Evolutionary conservation across 2,888 invertebrate genomes (phyloP).

Genomic region (Erannis defoliaria): DNA sequence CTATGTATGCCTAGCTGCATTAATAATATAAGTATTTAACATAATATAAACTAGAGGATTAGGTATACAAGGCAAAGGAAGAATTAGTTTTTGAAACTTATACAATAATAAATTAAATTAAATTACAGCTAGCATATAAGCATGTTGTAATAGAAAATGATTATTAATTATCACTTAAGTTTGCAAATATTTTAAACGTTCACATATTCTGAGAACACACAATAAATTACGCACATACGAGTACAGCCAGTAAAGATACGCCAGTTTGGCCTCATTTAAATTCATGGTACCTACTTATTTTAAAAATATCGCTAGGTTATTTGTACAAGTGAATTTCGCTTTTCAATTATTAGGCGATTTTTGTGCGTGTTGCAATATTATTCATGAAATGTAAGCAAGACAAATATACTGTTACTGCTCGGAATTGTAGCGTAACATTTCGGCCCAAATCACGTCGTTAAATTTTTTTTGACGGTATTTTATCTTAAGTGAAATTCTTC

Average conservation of each 20-base stretch:
- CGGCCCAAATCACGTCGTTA: background rate
- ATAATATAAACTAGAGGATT: too few relatives aligned
- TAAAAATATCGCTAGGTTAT: background rate
- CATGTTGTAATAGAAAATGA: too few relatives aligned
- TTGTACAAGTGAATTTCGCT: conserved; percentile 10
- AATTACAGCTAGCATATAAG: too few relatives aligned
- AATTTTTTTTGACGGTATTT: background rate
- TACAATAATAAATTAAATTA: too few relatives aligned
- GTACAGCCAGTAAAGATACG: too few relatives aligned
- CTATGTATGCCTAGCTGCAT: too few relatives aligned
- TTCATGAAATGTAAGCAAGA: conserved; percentile 1
- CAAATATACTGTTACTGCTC: background rate
- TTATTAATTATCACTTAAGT: background rate
- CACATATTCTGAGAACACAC: background rate
- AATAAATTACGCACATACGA: background rate
- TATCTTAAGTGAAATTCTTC: background rate
- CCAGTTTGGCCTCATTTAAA: conserved; percentile 2
- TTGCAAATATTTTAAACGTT: conserved; percentile 1
- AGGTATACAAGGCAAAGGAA: too few relatives aligned
- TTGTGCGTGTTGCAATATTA: conserved; percentile 5
- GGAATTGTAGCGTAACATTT: background rate
- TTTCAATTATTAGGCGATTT: background rate
- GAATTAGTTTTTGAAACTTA: too few relatives aligned
- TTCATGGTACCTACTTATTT: background rate
- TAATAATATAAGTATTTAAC: too few relatives aligned